Conservation (phyloP, 2,888 invertebrate genomes). For the Trachelus iudaicus region DNA sequence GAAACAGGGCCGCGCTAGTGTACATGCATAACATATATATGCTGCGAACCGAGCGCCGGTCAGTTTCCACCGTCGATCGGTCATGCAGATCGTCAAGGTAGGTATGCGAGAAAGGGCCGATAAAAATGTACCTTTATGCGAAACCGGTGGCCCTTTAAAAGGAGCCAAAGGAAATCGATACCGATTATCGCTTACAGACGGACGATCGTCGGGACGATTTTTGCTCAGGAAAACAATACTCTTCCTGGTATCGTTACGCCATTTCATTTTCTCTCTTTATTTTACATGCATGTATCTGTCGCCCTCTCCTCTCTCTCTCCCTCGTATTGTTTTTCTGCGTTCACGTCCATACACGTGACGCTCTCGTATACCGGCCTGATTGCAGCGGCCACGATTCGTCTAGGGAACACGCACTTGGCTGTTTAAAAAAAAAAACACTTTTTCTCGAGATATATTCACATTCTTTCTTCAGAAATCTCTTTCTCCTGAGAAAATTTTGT, state of each 20-base stretch:
- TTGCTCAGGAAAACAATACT: not conserved
- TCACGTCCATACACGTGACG: constrained; percentile 45
- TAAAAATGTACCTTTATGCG: constrained; percentile 15
- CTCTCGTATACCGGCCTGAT: constrained; percentile 41
- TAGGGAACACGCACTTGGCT: constrained; percentile 20
- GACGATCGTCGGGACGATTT: not conserved
- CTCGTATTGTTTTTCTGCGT: constrained; percentile 3
- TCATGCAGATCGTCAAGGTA: constrained; percentile 26
- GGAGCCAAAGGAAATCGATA: constrained; percentile 19
- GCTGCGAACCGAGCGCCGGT: not conserved
- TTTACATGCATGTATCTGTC: not conserved
- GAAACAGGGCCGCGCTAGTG: not conserved
- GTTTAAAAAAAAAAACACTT: constrained; percentile 24
- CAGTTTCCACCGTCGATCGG: not conserved
- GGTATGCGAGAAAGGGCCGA: constrained; percentile 40
- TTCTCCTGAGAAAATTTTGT: not conserved
- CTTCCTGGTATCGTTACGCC: not conserved
- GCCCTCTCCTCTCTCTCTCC: not conserved
- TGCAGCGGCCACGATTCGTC: not conserved
- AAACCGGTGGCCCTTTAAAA: constrained; percentile 24
- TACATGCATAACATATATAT: not conserved
- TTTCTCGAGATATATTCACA: not conserved
- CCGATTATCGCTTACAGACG: constrained; percentile 8
- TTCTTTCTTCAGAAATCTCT: not conserved
- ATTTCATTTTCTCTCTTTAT: not conserved